Base-by-base conservation (phyloP, 2,888 invertebrate genomes). In the Pseudeuparius sepicola region DNA sequence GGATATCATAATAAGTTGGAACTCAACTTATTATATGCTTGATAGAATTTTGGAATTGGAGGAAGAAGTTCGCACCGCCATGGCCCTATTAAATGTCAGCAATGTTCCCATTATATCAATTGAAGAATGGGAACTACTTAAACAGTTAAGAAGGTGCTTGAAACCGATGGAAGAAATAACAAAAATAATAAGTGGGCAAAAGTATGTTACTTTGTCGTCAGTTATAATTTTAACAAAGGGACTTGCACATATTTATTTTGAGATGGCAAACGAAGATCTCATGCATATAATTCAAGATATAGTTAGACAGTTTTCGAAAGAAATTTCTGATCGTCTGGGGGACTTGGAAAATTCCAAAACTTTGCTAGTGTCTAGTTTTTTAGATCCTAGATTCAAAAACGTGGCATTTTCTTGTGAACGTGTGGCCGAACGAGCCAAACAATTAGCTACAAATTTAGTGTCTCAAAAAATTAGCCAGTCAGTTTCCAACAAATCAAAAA, bases 141-240 rank as follows among this genome's bases (percentile, higher is more conserved):
- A 17, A 10, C 37, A 47, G 10, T 9, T 47, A 6, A 37, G 17
- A 10, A 43, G 33, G 34, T 24, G 46, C n/a, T 41, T 50, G 25
- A 28, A 46, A 34, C 49, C 47, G 4, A 30, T 49, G 28, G 45
- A 47, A 34, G 34, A 20, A 20, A 30, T 48, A 10, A 50, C 48
- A 2, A 44, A 44, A 31, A 31, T 40, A 13, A 38, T 48, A 3
- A 36, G 37, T 35, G 41, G 34, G 12, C 14, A 50, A 40, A 42
- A 43, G 6, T 47, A 45, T 37, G 26, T 42, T 7, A 38, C 44
- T 15, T 36, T 41, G 16, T 47, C 46, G n/a, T 26, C 35, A 13
- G 41, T 47, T n/a, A 46, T 46, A 15, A 36, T 48, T 25, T 25
- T 49, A 17, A 40, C 43, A 14, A 46, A 42, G 20, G 45, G 48